Evolutionary conservation across 2,888 invertebrate species (phyloP).

Genomic region (Cyclophora albipunctata): DNA sequence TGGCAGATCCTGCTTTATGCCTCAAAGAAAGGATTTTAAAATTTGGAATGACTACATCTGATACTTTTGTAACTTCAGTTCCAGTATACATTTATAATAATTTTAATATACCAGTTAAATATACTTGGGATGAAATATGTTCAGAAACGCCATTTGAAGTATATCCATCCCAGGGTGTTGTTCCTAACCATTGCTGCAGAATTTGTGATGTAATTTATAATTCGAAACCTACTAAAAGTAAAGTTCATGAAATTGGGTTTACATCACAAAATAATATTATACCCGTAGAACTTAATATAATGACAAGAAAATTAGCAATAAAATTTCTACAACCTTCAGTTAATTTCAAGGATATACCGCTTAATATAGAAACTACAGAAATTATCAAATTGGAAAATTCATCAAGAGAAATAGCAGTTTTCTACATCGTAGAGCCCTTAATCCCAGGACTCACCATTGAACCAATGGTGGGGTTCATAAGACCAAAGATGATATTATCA

Average conservation of each 20-base stretch:
- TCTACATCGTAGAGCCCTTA: constrained; percentile 65
- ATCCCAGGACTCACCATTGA: constrained; percentile 63
- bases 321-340: constrained; percentile 54
- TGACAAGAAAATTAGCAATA: constrained; percentile 55
- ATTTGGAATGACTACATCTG: constrained; percentile 64
- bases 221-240: constrained; percentile 51
- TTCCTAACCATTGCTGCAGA: constrained; percentile 44
- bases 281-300: constrained; percentile 48
- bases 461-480: constrained; percentile 68
- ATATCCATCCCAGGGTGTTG: constrained; percentile 41
- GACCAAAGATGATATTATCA: constrained; percentile 63
- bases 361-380: constrained; percentile 53
- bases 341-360: constrained; percentile 54
- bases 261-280: constrained; percentile 33
- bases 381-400: constrained; percentile 70
- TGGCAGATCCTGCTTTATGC: constrained; percentile 42
- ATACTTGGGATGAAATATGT: constrained; percentile 44
- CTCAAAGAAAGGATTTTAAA: constrained; percentile 48
- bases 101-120: constrained; percentile 49
- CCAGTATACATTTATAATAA: constrained; percentile 51
- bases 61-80: constrained; percentile 52
- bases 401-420: constrained; percentile 67
- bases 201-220: constrained; percentile 52
- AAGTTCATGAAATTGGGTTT: constrained; percentile 52
- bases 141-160: constrained; percentile 57